Evolutionary conservation across 2,888 invertebrate genomes (phyloP).

Genomic region (Nasonovia ribisnigri): DNA sequence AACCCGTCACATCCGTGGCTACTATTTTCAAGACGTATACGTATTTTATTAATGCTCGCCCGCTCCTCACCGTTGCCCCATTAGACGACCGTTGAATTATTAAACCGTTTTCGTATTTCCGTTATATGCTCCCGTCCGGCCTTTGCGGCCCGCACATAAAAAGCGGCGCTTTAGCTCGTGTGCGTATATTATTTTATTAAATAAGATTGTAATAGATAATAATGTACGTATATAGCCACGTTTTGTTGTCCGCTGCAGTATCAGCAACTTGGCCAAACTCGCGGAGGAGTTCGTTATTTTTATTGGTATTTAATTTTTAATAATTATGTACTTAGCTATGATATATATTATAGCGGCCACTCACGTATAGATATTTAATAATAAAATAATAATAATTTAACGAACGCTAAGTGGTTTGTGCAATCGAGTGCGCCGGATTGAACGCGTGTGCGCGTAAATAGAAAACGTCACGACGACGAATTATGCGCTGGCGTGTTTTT

Average conservation of each 20-base stretch:
- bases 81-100: constrained; percentile 62
- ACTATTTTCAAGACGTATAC: constrained; percentile 63
- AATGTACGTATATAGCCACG: background rate
- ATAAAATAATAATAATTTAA: background rate
- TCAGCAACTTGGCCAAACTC: background rate
- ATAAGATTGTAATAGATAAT: background rate
- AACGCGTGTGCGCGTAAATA: background rate
- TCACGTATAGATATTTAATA: background rate
- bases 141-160: background rate
- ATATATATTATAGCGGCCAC: background rate
- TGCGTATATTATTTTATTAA: background rate
- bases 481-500: background rate
- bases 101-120: constrained; percentile 57
- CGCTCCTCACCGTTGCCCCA: background rate
- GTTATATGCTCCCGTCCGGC: background rate
- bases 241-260: background rate
- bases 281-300: background rate
- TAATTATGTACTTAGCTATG: background rate
- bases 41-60: constrained; percentile 62
- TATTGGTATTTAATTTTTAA: background rate
- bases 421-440: constrained; percentile 27
- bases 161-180: constrained; percentile 1
- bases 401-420: constrained; percentile 47
- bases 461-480: constrained; percentile 29
- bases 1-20: constrained; percentile 60